Percentiles rank a stretch among this genome's conserved stretches.
Conservation (phyloP, 2,797 vertebrate genomes). For the Acridotheres tristis region DNA sequence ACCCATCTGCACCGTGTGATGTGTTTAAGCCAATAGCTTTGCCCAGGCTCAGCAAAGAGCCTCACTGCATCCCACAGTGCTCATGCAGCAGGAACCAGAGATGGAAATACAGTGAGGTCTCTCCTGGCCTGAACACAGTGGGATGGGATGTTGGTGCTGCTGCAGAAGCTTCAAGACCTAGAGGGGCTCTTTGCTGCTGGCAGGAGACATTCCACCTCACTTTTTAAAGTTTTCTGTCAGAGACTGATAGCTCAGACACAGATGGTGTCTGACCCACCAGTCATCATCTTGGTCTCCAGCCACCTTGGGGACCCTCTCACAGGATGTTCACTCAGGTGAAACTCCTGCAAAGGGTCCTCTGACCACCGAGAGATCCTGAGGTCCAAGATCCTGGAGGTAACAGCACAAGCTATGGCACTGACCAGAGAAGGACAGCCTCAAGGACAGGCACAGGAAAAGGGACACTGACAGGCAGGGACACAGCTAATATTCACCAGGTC, state of each 20-base stretch:
- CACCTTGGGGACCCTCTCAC: not conserved
- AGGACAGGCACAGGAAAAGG: not conserved
- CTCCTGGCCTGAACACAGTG: not conserved
- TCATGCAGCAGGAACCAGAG: not conserved
- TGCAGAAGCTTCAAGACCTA: not conserved
- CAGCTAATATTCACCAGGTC: not conserved
- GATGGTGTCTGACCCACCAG: not conserved
- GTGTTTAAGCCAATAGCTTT: not conserved
- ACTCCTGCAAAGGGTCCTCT: not conserved
- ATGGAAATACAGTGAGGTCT: not conserved
- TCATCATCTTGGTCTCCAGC: not conserved
- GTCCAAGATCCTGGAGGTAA: not conserved
- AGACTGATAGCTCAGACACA: not conserved
- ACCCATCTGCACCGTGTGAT: accelerated
- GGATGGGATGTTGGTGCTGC: not conserved
- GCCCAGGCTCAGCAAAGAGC: not conserved
- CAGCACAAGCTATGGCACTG: not conserved
- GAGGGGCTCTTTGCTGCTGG: not conserved
- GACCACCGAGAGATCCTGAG: not conserved
- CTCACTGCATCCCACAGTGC: not conserved
- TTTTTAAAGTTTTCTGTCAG: not conserved
- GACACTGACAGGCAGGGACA: not conserved
- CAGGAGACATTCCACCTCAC: not conserved
- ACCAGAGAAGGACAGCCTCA: not conserved
- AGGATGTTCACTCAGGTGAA: not conserved